A percentile compares a stretch with the other conserved stretches of the same genome.
Evolutionary conservation across 2,113 vertebrate genomes (phyloP).

Genomic region (Bubo bubo): DNA sequence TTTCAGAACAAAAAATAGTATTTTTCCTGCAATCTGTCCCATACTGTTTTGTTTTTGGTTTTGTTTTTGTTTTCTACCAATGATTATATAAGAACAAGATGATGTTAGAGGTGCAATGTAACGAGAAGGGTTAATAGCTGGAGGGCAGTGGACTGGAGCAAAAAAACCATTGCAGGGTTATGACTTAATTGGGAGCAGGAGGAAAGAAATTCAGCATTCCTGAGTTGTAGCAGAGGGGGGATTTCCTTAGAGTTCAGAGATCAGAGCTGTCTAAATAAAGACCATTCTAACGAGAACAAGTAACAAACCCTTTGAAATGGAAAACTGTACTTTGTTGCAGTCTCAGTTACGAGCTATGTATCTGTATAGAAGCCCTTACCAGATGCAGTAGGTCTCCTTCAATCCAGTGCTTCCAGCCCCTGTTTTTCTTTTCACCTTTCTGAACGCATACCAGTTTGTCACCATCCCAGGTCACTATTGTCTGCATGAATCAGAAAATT

Average conservation of each 20-base stretch:
- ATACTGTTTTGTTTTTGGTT: neutral
- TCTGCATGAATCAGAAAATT: conserved; percentile 73
- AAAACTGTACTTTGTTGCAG: neutral
- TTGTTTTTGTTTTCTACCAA: neutral
- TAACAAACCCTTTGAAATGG: neutral
- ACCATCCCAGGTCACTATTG: conserved; percentile 89
- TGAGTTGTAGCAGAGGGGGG: neutral
- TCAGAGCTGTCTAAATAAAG: neutral
- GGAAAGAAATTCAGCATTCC: neutral
- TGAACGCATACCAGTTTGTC: conserved; percentile 89
- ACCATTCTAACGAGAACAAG: neutral
- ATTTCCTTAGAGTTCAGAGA: neutral
- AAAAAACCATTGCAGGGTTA: neutral
- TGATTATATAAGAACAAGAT: neutral
- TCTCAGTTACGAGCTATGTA: neutral
- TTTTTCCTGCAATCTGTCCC: neutral
- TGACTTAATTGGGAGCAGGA: neutral
- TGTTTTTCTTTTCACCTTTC: conserved; percentile 93
- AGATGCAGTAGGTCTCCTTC: conserved; percentile 88
- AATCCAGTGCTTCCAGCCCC: conserved; percentile 95
- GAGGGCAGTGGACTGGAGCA: neutral
- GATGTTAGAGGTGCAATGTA: neutral
- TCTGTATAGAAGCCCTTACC: conserved; percentile 76
- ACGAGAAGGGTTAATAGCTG: neutral
- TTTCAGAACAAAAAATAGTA: neutral